Conservation (phyloP, 2,888 invertebrate genomes). For the Julus scanicus region DNA sequence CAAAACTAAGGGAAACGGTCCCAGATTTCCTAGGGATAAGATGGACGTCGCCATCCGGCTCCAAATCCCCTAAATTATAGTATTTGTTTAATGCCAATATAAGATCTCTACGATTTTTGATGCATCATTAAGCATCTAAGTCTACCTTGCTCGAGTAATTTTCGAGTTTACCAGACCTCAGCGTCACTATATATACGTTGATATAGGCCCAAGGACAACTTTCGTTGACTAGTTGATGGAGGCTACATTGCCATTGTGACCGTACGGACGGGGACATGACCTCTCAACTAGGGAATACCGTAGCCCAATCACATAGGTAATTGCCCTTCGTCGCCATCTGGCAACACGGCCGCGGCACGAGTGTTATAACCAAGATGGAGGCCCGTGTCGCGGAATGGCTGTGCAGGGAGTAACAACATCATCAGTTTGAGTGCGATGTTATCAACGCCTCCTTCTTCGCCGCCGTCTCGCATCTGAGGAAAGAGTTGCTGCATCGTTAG, state of each 20-base stretch:
- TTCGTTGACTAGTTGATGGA: background rate
- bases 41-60: too few species aligned
- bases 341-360: background rate
- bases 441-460: background rate
- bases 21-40: too few species aligned
- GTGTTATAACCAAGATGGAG: conserved; percentile 11
- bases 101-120: too few species aligned
- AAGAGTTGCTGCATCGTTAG: background rate
- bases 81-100: too few species aligned
- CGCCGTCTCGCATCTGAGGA: background rate
- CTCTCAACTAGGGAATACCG: background rate
- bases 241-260: background rate
- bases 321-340: background rate
- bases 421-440: background rate
- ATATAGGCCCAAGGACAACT: background rate
- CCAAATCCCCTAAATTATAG: background rate
- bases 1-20: too few species aligned
- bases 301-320: background rate
- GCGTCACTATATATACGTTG: too few species aligned
- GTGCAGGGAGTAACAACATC: background rate
- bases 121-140: too few species aligned
- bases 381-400: background rate
- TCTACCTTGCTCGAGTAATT: too few species aligned
- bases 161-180: too few species aligned
- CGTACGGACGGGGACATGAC: background rate